Conservation (phyloP, 2,888 invertebrate species). For the Chydorus sphaericus region DNA sequence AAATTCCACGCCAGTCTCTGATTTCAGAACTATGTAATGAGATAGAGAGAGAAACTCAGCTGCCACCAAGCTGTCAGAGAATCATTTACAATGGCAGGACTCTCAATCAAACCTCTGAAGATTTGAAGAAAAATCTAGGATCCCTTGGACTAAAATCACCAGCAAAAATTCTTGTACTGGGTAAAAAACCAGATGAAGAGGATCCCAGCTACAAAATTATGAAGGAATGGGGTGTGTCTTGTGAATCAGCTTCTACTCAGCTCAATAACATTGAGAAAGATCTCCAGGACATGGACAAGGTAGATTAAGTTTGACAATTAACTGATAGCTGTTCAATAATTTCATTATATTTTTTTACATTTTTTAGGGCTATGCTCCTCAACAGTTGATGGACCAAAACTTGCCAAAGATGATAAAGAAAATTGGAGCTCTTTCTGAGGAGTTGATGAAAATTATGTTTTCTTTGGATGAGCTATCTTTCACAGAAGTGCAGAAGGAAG, state of each 20-base stretch:
- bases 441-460: constrained; percentile 1
- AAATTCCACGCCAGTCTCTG: not conserved
- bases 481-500: constrained; percentile 1
- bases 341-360: not conserved
- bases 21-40: not conserved
- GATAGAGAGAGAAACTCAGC: not conserved
- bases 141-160: not conserved
- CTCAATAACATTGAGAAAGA: not conserved
- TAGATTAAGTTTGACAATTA: not conserved
- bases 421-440: not conserved
- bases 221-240: not conserved
- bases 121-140: not conserved
- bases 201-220: not conserved
- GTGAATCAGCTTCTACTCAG: not conserved
- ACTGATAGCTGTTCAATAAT: not conserved
- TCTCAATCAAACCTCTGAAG: not conserved
- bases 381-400: not conserved
- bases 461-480: not conserved
- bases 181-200: constrained; percentile 7
- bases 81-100: constrained; percentile 5
- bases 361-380: constrained; percentile 3
- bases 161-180: constrained; percentile 3
- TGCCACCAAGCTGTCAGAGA: not conserved
- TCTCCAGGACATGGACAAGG: constrained; percentile 2
- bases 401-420: constrained; percentile 4